A percentile compares a stretch with the other conserved stretches of the same genome.
These are phyloP conservation scores for Verasper variegatus DNA, from an alignment of 2,113 vertebrate species.

Conservation along the genomic window DNA sequence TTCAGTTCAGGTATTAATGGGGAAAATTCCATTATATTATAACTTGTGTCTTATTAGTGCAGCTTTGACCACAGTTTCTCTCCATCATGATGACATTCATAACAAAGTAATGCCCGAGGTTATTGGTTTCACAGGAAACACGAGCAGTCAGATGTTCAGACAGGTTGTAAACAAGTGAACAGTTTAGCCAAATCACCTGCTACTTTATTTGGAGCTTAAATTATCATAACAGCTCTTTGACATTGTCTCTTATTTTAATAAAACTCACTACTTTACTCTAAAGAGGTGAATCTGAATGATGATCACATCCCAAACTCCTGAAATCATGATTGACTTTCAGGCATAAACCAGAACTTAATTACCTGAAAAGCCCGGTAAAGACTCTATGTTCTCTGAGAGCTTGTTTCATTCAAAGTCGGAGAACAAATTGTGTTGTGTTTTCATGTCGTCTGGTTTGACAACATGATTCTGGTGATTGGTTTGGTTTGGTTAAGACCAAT, in stretches of 20 bases:
- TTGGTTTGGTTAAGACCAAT: no score
- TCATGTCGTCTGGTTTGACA: no score
- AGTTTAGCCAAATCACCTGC: conserved; percentile 7
- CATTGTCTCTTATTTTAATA: neutral
- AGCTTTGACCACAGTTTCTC: neutral
- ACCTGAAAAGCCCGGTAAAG: no score
- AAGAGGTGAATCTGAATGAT: neutral
- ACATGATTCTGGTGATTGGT: no score
- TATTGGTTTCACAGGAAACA: neutral
- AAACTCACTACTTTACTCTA: neutral
- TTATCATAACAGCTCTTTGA: neutral
- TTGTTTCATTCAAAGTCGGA: no score
- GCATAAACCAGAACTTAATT: no score
- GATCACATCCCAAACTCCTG: neutral
- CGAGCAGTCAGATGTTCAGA: neutral
- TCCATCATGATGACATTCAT: neutral
- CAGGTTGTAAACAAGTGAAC: conserved; percentile 5
- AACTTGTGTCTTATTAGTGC: neutral
- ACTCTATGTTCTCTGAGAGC: no score
- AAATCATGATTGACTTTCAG: neutral
- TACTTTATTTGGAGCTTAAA: conserved; percentile 3
- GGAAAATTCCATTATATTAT: neutral
- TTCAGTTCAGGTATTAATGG: conserved; percentile 1
- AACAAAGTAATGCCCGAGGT: no score
- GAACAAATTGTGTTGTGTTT: no score